Evolutionary conservation across 1,140 invertebrate genomes (phyloP), one percentile per base, ranked within the genome.

Genomic region (Thaumatotibia leucotreta): DNA sequence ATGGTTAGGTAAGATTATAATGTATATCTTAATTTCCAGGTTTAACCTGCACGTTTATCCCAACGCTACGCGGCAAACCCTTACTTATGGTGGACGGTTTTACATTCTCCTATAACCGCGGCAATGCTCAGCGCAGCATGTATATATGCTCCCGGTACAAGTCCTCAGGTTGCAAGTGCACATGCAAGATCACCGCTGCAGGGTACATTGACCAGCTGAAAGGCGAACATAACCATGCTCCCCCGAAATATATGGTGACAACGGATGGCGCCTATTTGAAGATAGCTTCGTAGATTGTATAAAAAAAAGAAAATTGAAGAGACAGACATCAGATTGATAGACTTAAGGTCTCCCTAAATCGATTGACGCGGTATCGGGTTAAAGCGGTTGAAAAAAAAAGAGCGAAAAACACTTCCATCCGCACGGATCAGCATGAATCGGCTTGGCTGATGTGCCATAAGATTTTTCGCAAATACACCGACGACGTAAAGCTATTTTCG

Each of bases 61-160:
- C 52, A 1, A 29, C 52, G 0, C 8, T 9, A 4, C 52, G 52
- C 11, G 62, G 14, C 17, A 63, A 52, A 24, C 66, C 52, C 10
- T 49, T 58, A 22, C 63, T 79, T 2, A 71, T 76, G 72, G 52
- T 76, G 0, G 58, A 72, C 11, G 72, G 67, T 3, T 79, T 69
- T 29, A 76, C 74, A 0, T 79, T 67, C 52, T 72, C 67, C 0
- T 52, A 70, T n/a, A 49, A 68, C 6, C 39, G 52, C 4, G 52
- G 2, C 10, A 29, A 23, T 14, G 4, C 23, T 8, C 4, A 14
- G 24, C 4, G n/a, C 14, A 8, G 11, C 6, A 29, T 58, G 11
- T 86, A 76, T 50, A 82, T 85, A 35, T 86, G 86, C 62, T 86
- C 84, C 3, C 49, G 64, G 2, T 65, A 49, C 27, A 52, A 29